These are phyloP conservation scores for Bellardia pandia DNA, from an alignment of 2,888 invertebrate genomes.

Conservation along the genomic window DNA sequence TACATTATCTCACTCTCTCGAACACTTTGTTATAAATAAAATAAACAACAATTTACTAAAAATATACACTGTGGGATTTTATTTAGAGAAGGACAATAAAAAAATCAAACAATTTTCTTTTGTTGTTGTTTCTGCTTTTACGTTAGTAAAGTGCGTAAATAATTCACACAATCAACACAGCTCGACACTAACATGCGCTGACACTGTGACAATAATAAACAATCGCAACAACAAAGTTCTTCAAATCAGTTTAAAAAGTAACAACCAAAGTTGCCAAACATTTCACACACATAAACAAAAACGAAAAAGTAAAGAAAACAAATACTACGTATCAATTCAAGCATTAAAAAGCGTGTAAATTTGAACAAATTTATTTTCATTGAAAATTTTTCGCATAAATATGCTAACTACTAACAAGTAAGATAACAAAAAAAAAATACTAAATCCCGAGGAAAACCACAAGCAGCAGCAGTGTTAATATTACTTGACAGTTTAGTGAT, in stretches of 20 bases:
- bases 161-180: slow-evolving; percentile 51
- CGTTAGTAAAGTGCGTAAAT: slow-evolving; percentile 51
- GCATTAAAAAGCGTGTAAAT: slow-evolving; percentile 80
- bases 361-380: slow-evolving; percentile 57
- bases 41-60: slow-evolving; percentile 23
- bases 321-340: slow-evolving; percentile 78
- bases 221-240: background rate
- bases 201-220: slow-evolving; percentile 31
- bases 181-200: slow-evolving; percentile 24
- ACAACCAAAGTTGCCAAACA: slow-evolving; percentile 3
- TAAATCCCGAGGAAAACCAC: background rate
- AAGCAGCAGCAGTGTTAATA: background rate
- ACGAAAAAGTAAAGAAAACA: background rate
- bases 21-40: background rate
- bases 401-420: slow-evolving; percentile 80
- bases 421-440: slow-evolving; percentile 6
- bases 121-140: background rate
- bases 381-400: slow-evolving; percentile 78
- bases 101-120: slow-evolving; percentile 26
- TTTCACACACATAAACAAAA: background rate
- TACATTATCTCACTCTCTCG: too few species aligned
- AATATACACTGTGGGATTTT: slow-evolving; percentile 1
- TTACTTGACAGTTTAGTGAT: slow-evolving; percentile 16
- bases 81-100: background rate
- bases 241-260: slow-evolving; percentile 19